phyloP scores from a whole-genome alignment of 2,888 invertebrate species.

The Morpho helenor region DNA sequence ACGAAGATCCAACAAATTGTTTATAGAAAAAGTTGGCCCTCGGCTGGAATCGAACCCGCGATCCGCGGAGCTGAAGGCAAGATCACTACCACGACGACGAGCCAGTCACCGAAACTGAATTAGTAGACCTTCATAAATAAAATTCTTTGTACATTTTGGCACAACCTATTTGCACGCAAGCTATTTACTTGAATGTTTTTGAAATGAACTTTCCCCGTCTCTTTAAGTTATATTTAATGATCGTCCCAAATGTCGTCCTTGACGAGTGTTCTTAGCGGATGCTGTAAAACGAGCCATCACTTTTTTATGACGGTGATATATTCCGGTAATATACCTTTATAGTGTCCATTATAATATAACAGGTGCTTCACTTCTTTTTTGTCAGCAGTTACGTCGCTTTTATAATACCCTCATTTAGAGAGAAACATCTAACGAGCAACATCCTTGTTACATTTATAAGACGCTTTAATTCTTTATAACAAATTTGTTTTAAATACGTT shows the following conservation, averaged over 20 bases:
- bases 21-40: no score
- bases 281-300: conserved; percentile 10
- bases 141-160: no score
- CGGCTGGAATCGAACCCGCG: no score
- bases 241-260: conserved; percentile 2
- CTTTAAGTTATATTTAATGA: conserved; percentile 6
- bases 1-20: no score
- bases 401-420: not conserved
- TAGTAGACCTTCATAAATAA: no score
- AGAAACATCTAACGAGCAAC: no score
- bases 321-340: conserved; percentile 16
- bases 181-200: not conserved
- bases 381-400: conserved; percentile 1
- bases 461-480: no score
- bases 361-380: conserved; percentile 2
- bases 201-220: not conserved
- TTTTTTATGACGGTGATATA: conserved; percentile 10
- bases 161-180: not conserved
- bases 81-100: no score
- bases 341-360: conserved; percentile 14
- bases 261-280: conserved; percentile 6
- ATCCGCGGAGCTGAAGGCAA: no score
- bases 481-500: no score
- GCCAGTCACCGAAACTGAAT: no score
- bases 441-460: no score